Conservation (phyloP, 2,113 vertebrate genomes). For the Irena cyanogastra region DNA sequence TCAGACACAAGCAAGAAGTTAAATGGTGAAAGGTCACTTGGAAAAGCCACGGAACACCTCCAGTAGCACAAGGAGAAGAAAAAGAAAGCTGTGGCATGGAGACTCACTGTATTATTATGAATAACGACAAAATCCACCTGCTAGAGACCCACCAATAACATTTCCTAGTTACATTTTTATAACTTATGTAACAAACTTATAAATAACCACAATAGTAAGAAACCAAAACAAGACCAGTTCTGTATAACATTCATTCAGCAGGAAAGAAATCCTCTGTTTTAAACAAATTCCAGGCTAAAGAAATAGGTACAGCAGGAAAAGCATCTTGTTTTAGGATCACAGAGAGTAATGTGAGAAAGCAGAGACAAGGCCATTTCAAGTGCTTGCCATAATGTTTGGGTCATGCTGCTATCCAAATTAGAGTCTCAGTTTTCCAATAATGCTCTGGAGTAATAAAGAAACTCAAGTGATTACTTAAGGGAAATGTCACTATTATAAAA, state of each 20-base stretch:
- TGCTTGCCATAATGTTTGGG: background rate
- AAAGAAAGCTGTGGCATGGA: background rate
- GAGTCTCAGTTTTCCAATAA: background rate
- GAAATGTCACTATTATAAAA: background rate
- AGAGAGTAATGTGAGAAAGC: background rate
- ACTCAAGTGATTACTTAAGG: background rate
- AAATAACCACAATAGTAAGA: background rate
- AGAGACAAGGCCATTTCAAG: background rate
- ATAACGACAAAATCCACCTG: background rate
- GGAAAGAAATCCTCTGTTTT: background rate
- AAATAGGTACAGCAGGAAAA: background rate
- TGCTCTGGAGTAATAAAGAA: background rate
- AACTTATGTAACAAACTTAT: background rate
- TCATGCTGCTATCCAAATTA: background rate
- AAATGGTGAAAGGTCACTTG: conserved; percentile 9
- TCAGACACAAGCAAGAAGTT: background rate
- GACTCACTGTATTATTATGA: background rate
- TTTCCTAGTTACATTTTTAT: background rate
- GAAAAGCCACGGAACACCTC: background rate
- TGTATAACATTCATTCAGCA: background rate
- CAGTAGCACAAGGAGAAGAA: background rate
- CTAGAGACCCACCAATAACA: background rate
- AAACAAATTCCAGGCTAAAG: background rate
- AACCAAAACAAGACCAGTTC: background rate
- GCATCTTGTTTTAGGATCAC: background rate